Percentiles rank a stretch among this genome's conserved stretches.
Evolutionary conservation across 2,888 invertebrate species (phyloP).

Genomic region (Creontiades dilutus): DNA sequence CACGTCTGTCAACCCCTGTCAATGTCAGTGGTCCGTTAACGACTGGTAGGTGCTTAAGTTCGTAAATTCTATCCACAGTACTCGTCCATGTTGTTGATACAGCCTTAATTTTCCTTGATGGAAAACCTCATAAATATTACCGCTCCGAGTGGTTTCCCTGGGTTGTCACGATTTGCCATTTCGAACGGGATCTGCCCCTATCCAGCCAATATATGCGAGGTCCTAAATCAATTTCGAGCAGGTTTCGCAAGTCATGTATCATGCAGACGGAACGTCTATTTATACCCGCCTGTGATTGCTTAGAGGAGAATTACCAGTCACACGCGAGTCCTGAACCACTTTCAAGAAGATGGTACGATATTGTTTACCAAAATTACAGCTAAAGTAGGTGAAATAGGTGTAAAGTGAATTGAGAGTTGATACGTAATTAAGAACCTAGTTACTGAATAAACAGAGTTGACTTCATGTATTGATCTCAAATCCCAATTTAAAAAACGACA

Average conservation of each 20-base stretch:
- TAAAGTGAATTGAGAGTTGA: no score
- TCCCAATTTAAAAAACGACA: no score
- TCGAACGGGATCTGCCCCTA: not conserved
- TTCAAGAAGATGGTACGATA: no score
- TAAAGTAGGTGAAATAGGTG: no score
- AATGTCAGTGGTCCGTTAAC: not conserved
- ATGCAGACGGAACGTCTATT: not conserved
- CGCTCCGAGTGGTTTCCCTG: not conserved
- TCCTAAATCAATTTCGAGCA: not conserved
- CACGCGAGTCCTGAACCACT: no score
- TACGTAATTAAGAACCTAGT: no score
- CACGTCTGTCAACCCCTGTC: not conserved
- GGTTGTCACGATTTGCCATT: not conserved
- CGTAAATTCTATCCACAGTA: no score
- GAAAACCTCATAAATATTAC: constrained; percentile 30
- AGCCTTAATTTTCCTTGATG: not conserved
- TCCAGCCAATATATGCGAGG: not conserved
- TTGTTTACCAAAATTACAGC: no score
- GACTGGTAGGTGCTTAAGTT: not conserved
- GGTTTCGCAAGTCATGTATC: not conserved
- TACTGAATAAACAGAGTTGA: no score
- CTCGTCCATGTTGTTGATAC: not conserved
- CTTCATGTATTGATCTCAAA: no score
- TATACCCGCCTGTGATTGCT: no score
- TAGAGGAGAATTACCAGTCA: no score